Evolutionary conservation across 2,797 vertebrate species (phyloP).

Genomic region (Somateria mollissima): DNA sequence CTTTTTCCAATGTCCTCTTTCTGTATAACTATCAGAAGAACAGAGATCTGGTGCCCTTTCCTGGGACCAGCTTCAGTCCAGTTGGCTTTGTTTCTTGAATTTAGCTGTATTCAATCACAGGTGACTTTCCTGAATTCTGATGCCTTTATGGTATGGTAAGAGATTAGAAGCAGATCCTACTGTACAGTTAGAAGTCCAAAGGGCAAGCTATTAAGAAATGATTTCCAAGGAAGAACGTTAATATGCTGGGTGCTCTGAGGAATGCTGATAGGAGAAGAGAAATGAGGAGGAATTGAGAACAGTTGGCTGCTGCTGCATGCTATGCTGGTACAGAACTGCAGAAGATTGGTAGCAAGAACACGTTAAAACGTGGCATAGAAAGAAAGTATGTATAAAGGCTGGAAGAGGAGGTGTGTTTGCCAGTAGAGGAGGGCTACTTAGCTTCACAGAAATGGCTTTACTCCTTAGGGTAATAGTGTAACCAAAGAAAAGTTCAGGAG

Average conservation of each 20-base stretch:
- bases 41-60: background rate
- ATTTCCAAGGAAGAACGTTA: background rate
- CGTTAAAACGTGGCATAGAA: background rate
- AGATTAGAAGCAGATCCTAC: background rate
- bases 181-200: background rate
- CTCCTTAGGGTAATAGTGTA: background rate
- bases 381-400: background rate
- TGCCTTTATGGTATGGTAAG: background rate
- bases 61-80: background rate
- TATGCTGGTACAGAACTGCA: rapidly evolving
- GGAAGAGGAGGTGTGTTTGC: background rate
- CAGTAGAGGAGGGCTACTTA: background rate
- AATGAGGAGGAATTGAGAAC: background rate
- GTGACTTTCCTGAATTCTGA: background rate
- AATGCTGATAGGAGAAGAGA: background rate
- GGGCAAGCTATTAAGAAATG: background rate
- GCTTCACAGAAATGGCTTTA: background rate
- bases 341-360: background rate
- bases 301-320: background rate
- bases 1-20: background rate
- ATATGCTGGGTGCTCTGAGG: background rate
- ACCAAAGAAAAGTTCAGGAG: background rate
- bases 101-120: background rate
- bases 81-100: background rate
- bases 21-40: background rate